Percentiles rank a stretch among this genome's conserved stretches.
phyloP scores from a whole-genome alignment of 1,140 invertebrate genomes.

The Palaemon carinicauda region DNA sequence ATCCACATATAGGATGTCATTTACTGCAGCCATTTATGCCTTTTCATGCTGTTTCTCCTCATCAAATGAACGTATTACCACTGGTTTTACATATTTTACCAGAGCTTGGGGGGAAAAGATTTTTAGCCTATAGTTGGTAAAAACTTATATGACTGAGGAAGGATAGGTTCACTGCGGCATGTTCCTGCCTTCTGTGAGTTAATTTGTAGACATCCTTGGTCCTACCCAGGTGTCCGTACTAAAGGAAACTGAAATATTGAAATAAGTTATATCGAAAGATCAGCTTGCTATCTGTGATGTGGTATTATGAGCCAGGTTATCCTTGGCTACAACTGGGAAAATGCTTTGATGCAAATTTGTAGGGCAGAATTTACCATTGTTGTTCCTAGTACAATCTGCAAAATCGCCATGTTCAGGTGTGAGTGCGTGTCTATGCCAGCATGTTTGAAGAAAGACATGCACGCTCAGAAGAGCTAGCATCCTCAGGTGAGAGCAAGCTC shows the following conservation, averaged over 20 bases:
- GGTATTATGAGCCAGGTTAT: not conserved
- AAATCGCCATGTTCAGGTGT: too few relatives aligned
- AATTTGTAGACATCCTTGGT: not conserved
- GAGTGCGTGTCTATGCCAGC: too few relatives aligned
- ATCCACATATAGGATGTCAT: not conserved
- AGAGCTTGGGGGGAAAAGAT: not conserved
- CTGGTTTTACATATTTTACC: not conserved
- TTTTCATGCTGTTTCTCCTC: not conserved
- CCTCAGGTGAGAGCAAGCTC: too few relatives aligned
- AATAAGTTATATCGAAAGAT: not conserved
- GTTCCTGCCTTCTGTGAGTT: not conserved
- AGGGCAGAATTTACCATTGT: not conserved
- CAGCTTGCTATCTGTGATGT: not conserved
- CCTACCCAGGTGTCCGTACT: not conserved
- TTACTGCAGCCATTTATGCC: not conserved
- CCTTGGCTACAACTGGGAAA: not conserved
- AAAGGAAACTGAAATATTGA: slow-evolving; percentile 6
- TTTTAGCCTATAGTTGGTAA: not conserved
- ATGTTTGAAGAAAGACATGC: too few relatives aligned
- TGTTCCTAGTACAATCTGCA: too few relatives aligned
- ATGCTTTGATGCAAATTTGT: not conserved
- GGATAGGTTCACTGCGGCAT: not conserved
- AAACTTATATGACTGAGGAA: not conserved
- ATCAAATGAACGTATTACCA: not conserved
- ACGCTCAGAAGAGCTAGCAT: too few relatives aligned